Conservation (phyloP, 2,797 vertebrate species). For the Xenentodon cancila region DNA sequence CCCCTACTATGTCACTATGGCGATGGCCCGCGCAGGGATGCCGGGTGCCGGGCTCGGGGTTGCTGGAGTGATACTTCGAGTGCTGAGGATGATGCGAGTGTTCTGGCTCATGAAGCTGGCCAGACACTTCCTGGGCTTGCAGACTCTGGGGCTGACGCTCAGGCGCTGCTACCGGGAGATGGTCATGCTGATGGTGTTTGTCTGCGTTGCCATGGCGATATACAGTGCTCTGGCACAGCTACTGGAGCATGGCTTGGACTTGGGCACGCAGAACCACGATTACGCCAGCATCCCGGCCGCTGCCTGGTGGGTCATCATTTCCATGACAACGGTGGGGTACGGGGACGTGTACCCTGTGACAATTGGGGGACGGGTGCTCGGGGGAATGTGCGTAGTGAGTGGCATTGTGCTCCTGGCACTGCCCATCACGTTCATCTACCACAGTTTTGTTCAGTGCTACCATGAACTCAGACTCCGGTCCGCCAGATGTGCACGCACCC, state of each 20-base stretch:
- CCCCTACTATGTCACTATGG: conserved; percentile 97
- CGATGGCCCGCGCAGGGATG: conserved; percentile 90
- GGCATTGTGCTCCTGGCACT: conserved; percentile 96
- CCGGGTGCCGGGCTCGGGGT: conserved; percentile 90
- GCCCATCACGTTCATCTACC: conserved; percentile 99
- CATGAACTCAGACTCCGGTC: conserved; percentile 97
- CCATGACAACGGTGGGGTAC: conserved; percentile 99
- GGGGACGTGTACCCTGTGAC: conserved; percentile 99
- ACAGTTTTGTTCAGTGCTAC: conserved; percentile 99
- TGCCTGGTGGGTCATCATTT: conserved; percentile 99
- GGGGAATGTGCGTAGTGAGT: conserved; percentile 97
- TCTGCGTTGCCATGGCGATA: conserved; percentile 99
- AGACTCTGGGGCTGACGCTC: conserved; percentile 96
- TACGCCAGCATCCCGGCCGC: conserved; percentile 98
- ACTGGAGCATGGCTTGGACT: conserved; percentile 95
- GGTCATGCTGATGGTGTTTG: conserved; percentile 98
- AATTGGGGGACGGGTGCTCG: conserved; percentile 93
- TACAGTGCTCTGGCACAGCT: conserved; percentile 98
- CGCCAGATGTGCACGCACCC: conserved; percentile 89
- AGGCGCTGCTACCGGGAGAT: conserved; percentile 97
- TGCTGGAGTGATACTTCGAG: conserved; percentile 93
- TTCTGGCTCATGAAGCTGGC: conserved; percentile 99
- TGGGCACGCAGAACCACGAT: conserved; percentile 91
- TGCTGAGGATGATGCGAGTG: conserved; percentile 98
- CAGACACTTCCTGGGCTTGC: conserved; percentile 97